A percentile compares a stretch with the other conserved stretches of the same genome.
These are phyloP conservation scores for Acomys russatus DNA, from an alignment of 2,797 vertebrate genomes.

Conservation along the genomic window DNA sequence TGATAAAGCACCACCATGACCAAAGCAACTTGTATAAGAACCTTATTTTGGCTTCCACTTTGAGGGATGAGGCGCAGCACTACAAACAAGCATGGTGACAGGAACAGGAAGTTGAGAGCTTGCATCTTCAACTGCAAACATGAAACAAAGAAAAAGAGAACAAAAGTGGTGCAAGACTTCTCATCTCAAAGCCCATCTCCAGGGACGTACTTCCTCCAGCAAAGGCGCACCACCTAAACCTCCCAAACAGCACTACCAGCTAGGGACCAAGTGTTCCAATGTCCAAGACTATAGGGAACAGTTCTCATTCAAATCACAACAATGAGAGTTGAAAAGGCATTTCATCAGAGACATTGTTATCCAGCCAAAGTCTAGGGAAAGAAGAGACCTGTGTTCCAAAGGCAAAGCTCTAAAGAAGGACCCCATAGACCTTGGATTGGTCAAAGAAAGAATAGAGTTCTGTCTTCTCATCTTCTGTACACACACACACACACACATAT, in stretches of 20 bases:
- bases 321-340: background rate
- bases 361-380: conserved; percentile 23
- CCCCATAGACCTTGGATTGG: background rate
- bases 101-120: background rate
- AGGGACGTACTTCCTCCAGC: background rate
- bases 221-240: background rate
- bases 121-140: background rate
- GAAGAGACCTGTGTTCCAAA: background rate
- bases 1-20: background rate
- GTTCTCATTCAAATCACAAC: background rate
- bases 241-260: background rate
- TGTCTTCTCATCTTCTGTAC: background rate
- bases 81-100: background rate
- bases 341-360: background rate
- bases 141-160: background rate
- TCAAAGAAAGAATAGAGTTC: background rate
- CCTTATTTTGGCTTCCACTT: background rate
- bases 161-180: background rate
- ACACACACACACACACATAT: too few species aligned
- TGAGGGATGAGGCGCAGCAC: background rate
- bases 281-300: background rate
- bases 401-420: conserved; percentile 3
- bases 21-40: background rate
- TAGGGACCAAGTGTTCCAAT: background rate
- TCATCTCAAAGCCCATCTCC: background rate